These are phyloP conservation scores for Arctopsyche grandis DNA, from an alignment of 1,140 invertebrate genomes.

Conservation along the genomic window DNA sequence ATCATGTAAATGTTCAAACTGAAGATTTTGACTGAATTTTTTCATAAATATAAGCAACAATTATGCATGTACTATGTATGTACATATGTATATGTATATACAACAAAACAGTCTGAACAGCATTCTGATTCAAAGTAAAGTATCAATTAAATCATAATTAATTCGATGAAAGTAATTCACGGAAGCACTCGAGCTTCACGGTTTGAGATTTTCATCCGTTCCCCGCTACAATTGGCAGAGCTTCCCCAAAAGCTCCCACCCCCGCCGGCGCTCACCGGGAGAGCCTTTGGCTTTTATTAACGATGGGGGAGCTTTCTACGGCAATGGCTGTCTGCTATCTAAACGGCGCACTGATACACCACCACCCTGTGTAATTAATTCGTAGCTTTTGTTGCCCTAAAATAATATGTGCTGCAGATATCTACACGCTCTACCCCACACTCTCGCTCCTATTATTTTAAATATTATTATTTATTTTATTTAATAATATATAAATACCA, in stretches of 20 bases:
- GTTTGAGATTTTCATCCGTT: background rate
- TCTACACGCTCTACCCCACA: slow-evolving; percentile 25
- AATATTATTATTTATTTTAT: no score
- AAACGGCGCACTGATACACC: slow-evolving; percentile 44
- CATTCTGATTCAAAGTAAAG: no score
- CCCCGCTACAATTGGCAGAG: slow-evolving; percentile 36
- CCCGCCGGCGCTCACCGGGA: slow-evolving; percentile 9
- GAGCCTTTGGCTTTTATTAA: slow-evolving; percentile 41
- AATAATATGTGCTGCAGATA: slow-evolving; percentile 44
- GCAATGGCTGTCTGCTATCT: slow-evolving; percentile 46
- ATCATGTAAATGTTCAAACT: no score
- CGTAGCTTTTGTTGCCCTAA: slow-evolving; percentile 42
- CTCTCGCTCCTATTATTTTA: background rate
- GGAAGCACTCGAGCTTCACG: background rate
- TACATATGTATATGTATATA: no score
- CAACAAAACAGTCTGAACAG: no score
- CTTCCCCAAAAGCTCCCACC: slow-evolving; percentile 26
- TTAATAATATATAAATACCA: no score
- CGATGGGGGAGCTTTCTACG: slow-evolving; percentile 42
- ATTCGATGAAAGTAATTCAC: no score
- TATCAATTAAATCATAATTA: no score
- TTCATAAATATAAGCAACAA: no score
- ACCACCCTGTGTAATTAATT: slow-evolving; percentile 42
- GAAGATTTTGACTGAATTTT: no score
- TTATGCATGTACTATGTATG: no score